Evolutionary conservation across 2,888 invertebrate genomes (phyloP).

Genomic region (Latrodectus elegans): DNA sequence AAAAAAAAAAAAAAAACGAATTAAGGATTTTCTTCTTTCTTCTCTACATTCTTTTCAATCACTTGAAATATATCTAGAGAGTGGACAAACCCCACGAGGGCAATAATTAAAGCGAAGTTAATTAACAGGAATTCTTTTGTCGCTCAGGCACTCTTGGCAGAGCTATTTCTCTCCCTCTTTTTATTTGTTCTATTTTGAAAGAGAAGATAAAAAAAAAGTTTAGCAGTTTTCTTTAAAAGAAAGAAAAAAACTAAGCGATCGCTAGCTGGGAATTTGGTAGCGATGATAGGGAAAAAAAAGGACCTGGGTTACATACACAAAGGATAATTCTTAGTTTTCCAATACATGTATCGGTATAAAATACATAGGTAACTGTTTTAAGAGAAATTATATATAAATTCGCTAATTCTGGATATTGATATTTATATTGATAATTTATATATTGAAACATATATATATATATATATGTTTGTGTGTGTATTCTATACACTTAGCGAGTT

Average conservation of each 20-base stretch:
- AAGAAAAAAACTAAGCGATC: not conserved
- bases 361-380: too few species aligned
- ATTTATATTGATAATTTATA: too few species aligned
- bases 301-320: too few species aligned
- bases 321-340: too few species aligned
- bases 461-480: too few species aligned
- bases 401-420: too few species aligned
- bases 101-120: constrained; percentile 45
- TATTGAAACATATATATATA: too few species aligned
- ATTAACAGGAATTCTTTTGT: constrained; percentile 33
- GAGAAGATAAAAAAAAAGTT: not conserved
- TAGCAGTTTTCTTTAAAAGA: not conserved
- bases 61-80: not conserved
- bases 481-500: too few species aligned
- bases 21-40: not conserved
- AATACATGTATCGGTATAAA: too few species aligned
- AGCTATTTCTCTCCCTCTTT: not conserved
- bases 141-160: not conserved
- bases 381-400: too few species aligned
- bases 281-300: too few species aligned
- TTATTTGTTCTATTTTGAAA: constrained; percentile 2
- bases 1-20: not conserved
- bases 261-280: too few species aligned
- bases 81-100: constrained; percentile 2
- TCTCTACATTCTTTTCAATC: not conserved